These are phyloP conservation scores for Lasaia peninsularis DNA, from an alignment of 1,140 invertebrate species.

Conservation along the genomic window DNA sequence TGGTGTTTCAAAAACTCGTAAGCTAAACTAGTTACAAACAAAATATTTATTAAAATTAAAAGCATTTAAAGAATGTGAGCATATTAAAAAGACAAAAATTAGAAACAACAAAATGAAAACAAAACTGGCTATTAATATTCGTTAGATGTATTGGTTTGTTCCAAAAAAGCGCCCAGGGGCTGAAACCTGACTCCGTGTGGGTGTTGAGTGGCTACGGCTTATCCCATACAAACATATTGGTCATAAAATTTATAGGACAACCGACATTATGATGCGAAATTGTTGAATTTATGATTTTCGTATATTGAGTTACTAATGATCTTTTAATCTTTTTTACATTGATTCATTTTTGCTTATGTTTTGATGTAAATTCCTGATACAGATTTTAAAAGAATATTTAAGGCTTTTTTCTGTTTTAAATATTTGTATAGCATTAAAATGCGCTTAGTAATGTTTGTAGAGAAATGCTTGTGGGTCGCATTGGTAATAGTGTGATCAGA, in stretches of 20 bases:
- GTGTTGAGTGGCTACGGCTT: slow-evolving; percentile 53
- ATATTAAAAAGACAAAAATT: slow-evolving; percentile 13
- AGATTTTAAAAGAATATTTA: neutral
- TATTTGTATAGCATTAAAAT: no score
- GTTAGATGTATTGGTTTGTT: slow-evolving; percentile 74
- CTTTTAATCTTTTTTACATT: slow-evolving; percentile 25
- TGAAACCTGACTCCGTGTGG: slow-evolving; percentile 62
- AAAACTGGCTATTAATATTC: slow-evolving; percentile 71
- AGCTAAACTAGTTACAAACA: neutral
- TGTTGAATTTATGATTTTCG: slow-evolving; percentile 47
- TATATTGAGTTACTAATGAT: slow-evolving; percentile 32
- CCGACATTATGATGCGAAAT: slow-evolving; percentile 42
- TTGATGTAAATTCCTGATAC: neutral
- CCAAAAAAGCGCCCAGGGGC: slow-evolving; percentile 68
- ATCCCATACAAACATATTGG: slow-evolving; percentile 43
- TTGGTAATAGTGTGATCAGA: no score
- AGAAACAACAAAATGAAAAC: slow-evolving; percentile 49
- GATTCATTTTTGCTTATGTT: neutral
- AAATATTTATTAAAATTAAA: slow-evolving; percentile 1
- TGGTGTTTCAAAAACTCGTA: no score
- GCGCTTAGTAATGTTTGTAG: no score
- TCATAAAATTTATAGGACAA: slow-evolving; percentile 50
- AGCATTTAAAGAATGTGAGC: slow-evolving; percentile 23
- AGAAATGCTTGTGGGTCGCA: no score
- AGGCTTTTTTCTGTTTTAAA: neutral